Conservation (phyloP, 2,888 invertebrate species). For the Eudemis profundana region DNA sequence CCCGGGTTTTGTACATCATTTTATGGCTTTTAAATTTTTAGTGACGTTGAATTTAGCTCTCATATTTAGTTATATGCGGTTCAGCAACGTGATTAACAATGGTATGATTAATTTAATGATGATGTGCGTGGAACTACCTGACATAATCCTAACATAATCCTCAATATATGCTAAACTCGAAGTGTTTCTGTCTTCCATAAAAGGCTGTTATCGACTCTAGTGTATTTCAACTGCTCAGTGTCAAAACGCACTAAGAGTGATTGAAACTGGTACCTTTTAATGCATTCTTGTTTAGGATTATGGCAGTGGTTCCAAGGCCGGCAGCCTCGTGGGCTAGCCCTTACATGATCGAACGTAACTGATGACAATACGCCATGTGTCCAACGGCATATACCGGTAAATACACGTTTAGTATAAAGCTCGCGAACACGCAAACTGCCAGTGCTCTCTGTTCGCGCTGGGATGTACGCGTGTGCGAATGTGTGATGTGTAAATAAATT, state of each 20-base stretch:
- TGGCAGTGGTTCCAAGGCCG: constrained; percentile 24
- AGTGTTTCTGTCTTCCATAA: too few species aligned
- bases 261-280: neutral
- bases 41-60: too few species aligned
- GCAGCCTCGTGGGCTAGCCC: constrained; percentile 28
- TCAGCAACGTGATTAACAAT: too few species aligned
- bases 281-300: neutral
- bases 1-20: too few species aligned
- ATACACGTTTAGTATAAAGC: constrained; percentile 19
- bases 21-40: too few species aligned
- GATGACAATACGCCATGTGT: constrained; percentile 36
- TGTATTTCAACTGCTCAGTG: too few species aligned
- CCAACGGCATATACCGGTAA: constrained; percentile 23
- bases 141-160: too few species aligned
- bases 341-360: constrained; percentile 28
- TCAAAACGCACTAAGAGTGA: constrained; percentile 3
- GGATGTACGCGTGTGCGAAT: constrained; percentile 39
- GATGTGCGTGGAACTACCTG: too few species aligned
- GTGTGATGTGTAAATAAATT: constrained; percentile 32
- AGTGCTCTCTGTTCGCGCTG: constrained; percentile 34
- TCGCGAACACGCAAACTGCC: constrained; percentile 40
- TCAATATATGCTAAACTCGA: too few species aligned
- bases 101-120: too few species aligned
- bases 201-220: too few species aligned
- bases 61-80: too few species aligned